Conservation (phyloP, 2,888 invertebrate species). For the Julus scanicus region DNA sequence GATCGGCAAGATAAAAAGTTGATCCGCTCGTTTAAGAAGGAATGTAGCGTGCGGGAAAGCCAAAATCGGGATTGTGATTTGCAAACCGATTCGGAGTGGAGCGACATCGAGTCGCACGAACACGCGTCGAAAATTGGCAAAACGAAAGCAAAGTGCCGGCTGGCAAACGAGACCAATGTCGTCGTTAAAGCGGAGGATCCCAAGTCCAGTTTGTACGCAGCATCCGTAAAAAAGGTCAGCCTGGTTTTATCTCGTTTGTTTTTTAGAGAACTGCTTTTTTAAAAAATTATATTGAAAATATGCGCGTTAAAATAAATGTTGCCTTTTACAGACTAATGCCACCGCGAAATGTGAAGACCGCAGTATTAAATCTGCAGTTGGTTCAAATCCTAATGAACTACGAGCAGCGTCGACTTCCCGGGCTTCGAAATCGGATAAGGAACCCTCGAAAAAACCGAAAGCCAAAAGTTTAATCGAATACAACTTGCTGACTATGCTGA, state of each 20-base stretch:
- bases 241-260: background rate
- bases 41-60: background rate
- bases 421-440: background rate
- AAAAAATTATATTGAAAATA: background rate
- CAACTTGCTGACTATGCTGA: constrained; percentile 52
- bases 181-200: background rate
- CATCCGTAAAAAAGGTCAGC: background rate
- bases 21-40: background rate
- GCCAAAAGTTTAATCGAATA: constrained; percentile 50
- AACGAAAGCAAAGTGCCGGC: background rate
- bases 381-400: background rate
- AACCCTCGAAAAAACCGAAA: constrained; percentile 52
- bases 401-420: background rate
- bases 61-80: background rate
- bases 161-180: background rate
- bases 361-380: background rate
- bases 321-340: background rate
- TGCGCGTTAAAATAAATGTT: background rate
- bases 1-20: background rate
- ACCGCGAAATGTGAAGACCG: background rate
- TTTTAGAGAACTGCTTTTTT: too few species aligned
- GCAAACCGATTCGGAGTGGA: constrained; percentile 50
- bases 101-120: background rate
- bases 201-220: background rate
- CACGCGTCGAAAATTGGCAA: background rate